Evolutionary conservation across 2,888 invertebrate species (phyloP), one percentile per base, ranked within the genome.

Genomic region (Sthenelais limicola): DNA sequence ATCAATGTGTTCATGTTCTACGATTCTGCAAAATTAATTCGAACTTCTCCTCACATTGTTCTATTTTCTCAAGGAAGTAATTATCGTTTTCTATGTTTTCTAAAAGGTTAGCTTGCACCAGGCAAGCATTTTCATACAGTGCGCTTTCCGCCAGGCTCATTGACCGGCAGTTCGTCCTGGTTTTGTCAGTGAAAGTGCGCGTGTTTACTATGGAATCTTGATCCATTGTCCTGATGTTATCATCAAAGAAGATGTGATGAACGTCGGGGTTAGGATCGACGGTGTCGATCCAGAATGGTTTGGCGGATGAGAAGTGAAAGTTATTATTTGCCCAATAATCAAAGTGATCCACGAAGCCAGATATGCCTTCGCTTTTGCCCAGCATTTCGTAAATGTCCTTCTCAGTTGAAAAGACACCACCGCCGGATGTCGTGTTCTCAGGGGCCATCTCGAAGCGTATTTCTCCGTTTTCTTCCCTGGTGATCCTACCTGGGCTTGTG

Each of bases 241-340:
- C 87, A 73, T 87, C 87, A 72, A 87, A 87, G 72, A 87, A 80
- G 51, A 87, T 86, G 73, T 87, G 87, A 52, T 87, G 87, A 24
- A 82, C 81, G 5, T 73, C 70, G 0, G 68, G 21, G 4, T 72
- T 71, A 0, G 68, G 24, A 68, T 85, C 84, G 35, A 71, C 77
- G 0, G 81, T 81, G 71, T 87, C 85, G 4, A 87, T 79, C 81
- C 85, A 86, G 43, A 86, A 74, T 0, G 87, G 87, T 78, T 87
- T 87, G 5, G 83, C 83, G 0, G 82, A 77, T 4, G 74, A 71
- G 75, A 83, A 83, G 71, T 82, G 76, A 76, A 86, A 87, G 32
- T 79, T 75, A 72, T 85, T 77, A 4, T 80, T 74, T 68, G 85
- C 83, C 87, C 87, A 87, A 71, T 79, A 79, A 7, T 62, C 68